Conservation (phyloP, 2,888 invertebrate genomes). For the Chloroclysta siterata region DNA sequence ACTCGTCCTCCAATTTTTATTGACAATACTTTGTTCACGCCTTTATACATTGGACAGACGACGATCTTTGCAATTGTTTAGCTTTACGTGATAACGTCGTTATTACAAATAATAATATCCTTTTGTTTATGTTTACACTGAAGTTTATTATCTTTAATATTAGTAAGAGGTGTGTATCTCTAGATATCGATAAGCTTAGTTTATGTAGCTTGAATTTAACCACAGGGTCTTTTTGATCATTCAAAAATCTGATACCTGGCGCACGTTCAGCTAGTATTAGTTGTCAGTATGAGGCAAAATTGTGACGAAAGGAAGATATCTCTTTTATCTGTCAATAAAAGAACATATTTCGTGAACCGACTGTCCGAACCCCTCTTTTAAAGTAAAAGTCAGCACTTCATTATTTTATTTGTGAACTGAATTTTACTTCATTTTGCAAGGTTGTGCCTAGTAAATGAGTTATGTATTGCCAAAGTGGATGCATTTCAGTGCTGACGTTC, state of each 20-base stretch:
- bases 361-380: conserved; percentile 49
- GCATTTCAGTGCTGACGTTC: conserved; percentile 78
- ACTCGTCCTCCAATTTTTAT: not conserved
- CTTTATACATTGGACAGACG: not conserved
- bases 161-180: conserved; percentile 52
- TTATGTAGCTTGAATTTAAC: conserved; percentile 52
- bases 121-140: conserved; percentile 33
- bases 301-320: conserved; percentile 57
- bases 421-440: conserved; percentile 50
- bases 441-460: conserved; percentile 56
- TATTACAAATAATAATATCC: conserved; percentile 8
- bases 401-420: conserved; percentile 56
- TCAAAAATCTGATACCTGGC: conserved; percentile 67
- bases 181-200: conserved; percentile 53
- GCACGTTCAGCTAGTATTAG: conserved; percentile 49
- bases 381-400: conserved; percentile 66
- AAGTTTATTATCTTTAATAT: conserved; percentile 42
- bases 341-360: conserved; percentile 62
- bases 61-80: conserved; percentile 6
- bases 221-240: conserved; percentile 77
- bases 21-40: not conserved
- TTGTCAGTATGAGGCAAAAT: conserved; percentile 45
- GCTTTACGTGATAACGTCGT: conserved; percentile 19
- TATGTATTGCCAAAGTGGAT: conserved; percentile 75
- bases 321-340: conserved; percentile 73